These are phyloP conservation scores for Melanerpes formicivorus DNA, from an alignment of 2,113 vertebrate species.

Conservation along the genomic window DNA sequence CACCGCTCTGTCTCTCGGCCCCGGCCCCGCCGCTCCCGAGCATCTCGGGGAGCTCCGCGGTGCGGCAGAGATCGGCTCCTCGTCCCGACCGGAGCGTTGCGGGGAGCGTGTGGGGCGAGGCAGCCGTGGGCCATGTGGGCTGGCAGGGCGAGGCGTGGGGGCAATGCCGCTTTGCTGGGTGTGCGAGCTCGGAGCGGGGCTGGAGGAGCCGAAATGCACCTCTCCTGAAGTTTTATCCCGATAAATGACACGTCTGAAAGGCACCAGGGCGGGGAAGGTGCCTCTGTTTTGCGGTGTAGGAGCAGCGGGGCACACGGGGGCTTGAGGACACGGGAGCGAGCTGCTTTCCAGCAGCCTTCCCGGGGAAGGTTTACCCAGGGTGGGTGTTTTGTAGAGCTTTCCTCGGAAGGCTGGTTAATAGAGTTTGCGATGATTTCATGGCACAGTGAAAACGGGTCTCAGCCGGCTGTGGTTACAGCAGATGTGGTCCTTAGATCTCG, in stretches of 20 bases:
- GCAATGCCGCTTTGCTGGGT: too few relatives aligned
- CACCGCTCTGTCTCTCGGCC: background rate
- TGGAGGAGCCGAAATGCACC: too few relatives aligned
- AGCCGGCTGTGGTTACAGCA: background rate
- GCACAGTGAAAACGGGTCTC: background rate
- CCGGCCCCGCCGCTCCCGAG: background rate
- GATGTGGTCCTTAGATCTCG: background rate
- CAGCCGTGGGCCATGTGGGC: background rate
- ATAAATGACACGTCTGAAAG: background rate
- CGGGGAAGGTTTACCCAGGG: background rate
- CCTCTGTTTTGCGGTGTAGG: background rate
- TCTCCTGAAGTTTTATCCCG: background rate
- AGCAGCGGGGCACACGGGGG: background rate
- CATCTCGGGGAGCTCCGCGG: background rate
- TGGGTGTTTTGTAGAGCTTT: background rate
- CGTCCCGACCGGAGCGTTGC: background rate
- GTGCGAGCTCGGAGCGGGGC: background rate
- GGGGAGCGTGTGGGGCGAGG: background rate
- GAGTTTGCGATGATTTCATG: background rate
- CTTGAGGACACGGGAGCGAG: background rate
- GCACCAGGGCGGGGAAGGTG: background rate
- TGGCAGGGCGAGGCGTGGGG: background rate
- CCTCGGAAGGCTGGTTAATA: background rate
- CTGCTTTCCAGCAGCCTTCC: background rate
- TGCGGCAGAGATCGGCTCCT: background rate